Evolutionary conservation across 2,888 invertebrate genomes (phyloP), one percentile per base, ranked within the genome.

Genomic region (Microctonus brassicae): DNA sequence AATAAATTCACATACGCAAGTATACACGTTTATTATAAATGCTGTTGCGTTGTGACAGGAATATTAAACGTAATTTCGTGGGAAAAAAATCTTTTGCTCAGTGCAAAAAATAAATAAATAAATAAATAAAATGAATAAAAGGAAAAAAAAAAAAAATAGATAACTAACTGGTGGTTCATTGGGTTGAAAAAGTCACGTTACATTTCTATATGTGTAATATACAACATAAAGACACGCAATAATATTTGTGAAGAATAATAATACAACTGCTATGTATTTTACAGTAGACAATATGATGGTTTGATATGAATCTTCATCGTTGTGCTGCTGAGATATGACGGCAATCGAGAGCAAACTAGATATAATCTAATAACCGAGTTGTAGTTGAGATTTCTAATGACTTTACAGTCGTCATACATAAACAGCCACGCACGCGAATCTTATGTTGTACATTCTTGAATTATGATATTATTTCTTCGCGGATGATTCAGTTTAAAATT

Each of bases 21-120:
- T 29, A 29, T 29, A 29, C 29, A 29, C 29, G 29, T 29, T 3
- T 29, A 29, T n/a, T 47, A 47, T 17, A 20, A 47, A 47, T 47
- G 17, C 7, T 47, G 69, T 72, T 70, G 64, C 70, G 70, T 76
- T 73, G 70, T 61, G 73, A 55, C 58, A 53, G 53, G 74, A 76
- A 74, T 77, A 70, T 72, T 70, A 73, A 72, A 74, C 9, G 7
- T 76, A 73, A 77, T 73, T 74, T 69, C 73, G 74, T 77, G 77
- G 71, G 77, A 77, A 73, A 68, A 52, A 55, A 55, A n/a, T 26
- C 36, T 29, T 52, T 29, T 69, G 60, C 64, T 61, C 47, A n/a
- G 3, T 17, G 17, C 17, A 17, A 4, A 47, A 20, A 4, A 47
- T 17, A 4, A 47, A 20, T 0, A 47, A 65, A 34, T 29, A 10